A percentile compares a stretch with the other conserved stretches of the same genome.
Evolutionary conservation across 2,113 vertebrate genomes (phyloP).

Genomic region (Phaetusa simplex): DNA sequence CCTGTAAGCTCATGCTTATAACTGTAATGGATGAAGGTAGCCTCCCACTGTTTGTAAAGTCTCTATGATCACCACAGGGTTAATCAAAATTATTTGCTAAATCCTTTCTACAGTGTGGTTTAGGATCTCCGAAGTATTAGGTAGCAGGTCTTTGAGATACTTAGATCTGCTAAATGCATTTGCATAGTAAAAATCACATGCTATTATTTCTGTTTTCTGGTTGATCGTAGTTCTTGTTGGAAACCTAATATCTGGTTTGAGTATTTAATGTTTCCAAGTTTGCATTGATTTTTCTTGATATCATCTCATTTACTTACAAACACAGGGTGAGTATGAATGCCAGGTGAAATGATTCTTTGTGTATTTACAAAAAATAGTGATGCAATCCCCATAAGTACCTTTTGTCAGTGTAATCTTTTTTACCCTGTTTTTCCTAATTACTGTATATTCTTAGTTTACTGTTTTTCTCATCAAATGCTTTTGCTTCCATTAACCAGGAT

Average conservation of each 20-base stretch:
- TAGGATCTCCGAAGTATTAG: not conserved
- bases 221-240: not conserved
- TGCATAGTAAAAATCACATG: not conserved
- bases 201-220: not conserved
- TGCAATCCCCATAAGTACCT: not conserved
- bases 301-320: not conserved
- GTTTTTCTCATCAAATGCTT: conserved; percentile 7
- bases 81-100: not conserved
- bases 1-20: not conserved
- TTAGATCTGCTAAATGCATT: not conserved
- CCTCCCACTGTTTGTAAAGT: not conserved
- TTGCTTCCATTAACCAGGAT: conserved; percentile 74
- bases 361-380: not conserved
- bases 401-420: not conserved
- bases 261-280: not conserved
- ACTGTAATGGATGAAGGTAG: not conserved
- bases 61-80: not conserved
- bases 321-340: not conserved
- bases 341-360: not conserved
- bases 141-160: not conserved
- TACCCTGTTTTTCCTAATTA: not conserved
- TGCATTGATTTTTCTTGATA: not conserved
- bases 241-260: not conserved
- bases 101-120: not conserved
- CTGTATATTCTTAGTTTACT: not conserved